phyloP scores from a whole-genome alignment of 2,888 invertebrate species.

The Eueremaeus valkanovi region DNA sequence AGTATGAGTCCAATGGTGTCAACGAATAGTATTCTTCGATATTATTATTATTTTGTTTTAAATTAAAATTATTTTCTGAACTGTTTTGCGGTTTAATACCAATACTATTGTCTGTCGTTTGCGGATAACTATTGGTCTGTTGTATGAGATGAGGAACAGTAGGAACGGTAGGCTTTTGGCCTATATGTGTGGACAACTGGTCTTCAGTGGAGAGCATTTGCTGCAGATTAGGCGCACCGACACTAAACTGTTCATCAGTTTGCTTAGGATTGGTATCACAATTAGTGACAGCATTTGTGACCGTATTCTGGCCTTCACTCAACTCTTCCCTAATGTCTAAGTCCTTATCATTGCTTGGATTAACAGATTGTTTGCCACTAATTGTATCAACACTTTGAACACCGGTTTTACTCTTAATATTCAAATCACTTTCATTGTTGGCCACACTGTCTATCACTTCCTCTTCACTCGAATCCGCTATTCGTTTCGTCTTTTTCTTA shows the following conservation, averaged over 20 bases:
- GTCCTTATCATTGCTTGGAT: not conserved
- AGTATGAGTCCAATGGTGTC: not conserved
- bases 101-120: not conserved
- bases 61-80: no score
- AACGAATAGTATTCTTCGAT: slow-evolving; percentile 4
- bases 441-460: not conserved
- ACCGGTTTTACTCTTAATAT: no score
- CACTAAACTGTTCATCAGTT: not conserved
- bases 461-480: not conserved
- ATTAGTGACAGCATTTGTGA: not conserved
- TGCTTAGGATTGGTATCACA: not conserved
- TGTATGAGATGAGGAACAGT: no score
- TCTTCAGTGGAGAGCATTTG: not conserved
- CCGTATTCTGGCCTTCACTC: not conserved
- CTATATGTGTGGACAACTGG: no score
- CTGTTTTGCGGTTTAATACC: no score
- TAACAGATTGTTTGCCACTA: not conserved
- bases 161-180: no score
- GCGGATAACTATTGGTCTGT: no score
- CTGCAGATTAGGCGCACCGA: not conserved
- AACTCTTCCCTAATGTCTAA: not conserved
- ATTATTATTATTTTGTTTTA: slow-evolving; percentile 5
- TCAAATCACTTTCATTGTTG: slow-evolving; percentile 1
- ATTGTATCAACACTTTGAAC: not conserved
- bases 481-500: not conserved